phyloP scores from a whole-genome alignment of 2,797 vertebrate species.

The Pseudocheirus occidentalis region DNA sequence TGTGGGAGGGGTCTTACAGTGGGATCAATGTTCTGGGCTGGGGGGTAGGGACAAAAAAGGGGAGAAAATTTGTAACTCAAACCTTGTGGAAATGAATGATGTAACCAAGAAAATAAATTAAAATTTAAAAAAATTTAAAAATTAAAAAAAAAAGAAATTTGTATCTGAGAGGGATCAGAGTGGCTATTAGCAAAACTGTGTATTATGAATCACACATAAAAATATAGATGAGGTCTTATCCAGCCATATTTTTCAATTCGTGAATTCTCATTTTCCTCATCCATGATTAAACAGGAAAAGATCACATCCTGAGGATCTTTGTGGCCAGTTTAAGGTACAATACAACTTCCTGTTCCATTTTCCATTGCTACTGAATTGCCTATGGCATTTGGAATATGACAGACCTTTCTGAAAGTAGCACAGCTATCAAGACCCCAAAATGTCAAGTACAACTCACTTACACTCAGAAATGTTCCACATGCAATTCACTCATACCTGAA shows the following conservation, averaged over 20 bases:
- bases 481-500: slow-evolving; percentile 60
- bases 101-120: too few species aligned
- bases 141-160: too few species aligned
- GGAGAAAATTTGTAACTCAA: too few species aligned
- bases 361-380: slow-evolving; percentile 45
- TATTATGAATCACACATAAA: not conserved
- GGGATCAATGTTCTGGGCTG: too few species aligned
- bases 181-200: slow-evolving; percentile 13
- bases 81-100: too few species aligned
- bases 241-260: slow-evolving; percentile 18
- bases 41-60: too few species aligned
- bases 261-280: slow-evolving; percentile 21
- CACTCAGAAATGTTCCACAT: slow-evolving; percentile 64
- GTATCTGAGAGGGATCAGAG: not conserved
- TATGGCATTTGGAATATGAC: slow-evolving; percentile 67
- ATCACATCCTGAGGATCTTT: slow-evolving; percentile 18
- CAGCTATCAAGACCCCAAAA: slow-evolving; percentile 63
- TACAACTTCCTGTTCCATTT: slow-evolving; percentile 62
- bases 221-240: slow-evolving; percentile 13
- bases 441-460: slow-evolving; percentile 71
- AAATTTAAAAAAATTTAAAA: too few species aligned
- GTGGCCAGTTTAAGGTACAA: slow-evolving; percentile 36
- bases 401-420: slow-evolving; percentile 66
- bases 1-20: too few species aligned
- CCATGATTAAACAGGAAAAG: slow-evolving; percentile 37